Conservation (phyloP, 1,140 invertebrate species). For the Drosophila ficusphila region DNA sequence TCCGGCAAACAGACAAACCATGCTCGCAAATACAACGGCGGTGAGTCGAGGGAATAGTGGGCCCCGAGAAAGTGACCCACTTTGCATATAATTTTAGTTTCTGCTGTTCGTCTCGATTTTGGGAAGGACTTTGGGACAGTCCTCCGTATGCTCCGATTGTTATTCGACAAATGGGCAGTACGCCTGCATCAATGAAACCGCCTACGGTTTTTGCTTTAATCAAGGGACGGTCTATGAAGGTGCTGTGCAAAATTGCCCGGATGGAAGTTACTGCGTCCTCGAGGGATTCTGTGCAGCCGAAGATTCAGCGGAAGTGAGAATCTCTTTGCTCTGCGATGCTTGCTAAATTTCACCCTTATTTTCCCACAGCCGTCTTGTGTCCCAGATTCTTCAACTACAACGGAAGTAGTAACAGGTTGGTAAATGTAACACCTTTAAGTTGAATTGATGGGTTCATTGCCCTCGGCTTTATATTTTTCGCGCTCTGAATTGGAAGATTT, state of each 20-base stretch:
- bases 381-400: constrained; percentile 22
- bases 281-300: constrained; percentile 19
- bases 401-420: constrained; percentile 24
- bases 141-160: constrained; percentile 43
- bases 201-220: constrained; percentile 41
- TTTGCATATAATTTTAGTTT: neutral
- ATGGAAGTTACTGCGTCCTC: constrained; percentile 46
- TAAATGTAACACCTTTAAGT: constrained; percentile 11
- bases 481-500: constrained; percentile 1
- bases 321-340: neutral
- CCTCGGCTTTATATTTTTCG: neutral
- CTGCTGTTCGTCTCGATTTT: neutral
- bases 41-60: neutral
- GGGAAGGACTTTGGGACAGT: neutral
- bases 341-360: neutral
- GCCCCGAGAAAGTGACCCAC: neutral
- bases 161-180: constrained; percentile 15
- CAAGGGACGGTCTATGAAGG: neutral
- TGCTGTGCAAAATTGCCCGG: constrained; percentile 10
- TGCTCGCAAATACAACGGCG: constrained; percentile 1
- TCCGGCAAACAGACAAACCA: constrained; percentile 14
- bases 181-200: constrained; percentile 51
- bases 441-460: neutral
- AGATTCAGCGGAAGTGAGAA: constrained; percentile 27
- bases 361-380: constrained; percentile 31